Conservation (phyloP, 2,113 vertebrate genomes). For the Rynchops niger region DNA sequence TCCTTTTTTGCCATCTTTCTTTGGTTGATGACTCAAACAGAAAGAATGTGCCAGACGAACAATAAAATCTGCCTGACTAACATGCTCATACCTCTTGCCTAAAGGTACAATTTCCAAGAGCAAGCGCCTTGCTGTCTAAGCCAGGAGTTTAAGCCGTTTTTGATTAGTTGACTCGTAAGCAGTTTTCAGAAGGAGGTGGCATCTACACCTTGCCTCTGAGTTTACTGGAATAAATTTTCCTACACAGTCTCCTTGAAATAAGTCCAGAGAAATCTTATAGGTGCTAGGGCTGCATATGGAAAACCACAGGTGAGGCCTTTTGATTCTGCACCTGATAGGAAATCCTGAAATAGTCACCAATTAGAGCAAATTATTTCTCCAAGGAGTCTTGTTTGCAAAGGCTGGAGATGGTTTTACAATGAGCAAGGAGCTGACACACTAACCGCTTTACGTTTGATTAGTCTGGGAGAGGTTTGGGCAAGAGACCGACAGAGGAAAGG, state of each 20-base stretch:
- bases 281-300: not conserved
- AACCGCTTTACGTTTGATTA: not conserved
- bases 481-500: not conserved
- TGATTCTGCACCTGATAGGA: not conserved
- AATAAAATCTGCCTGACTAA: constrained; percentile 53
- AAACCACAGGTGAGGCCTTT: not conserved
- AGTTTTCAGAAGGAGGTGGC: constrained; percentile 2
- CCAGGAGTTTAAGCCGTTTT: constrained; percentile 23
- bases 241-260: not conserved
- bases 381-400: not conserved
- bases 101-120: constrained; percentile 43
- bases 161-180: not conserved
- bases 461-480: not conserved
- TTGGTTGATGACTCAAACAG: constrained; percentile 18
- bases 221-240: not conserved
- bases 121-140: constrained; percentile 39
- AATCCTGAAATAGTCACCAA: not conserved
- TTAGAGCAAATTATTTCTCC: constrained; percentile 8
- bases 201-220: not conserved
- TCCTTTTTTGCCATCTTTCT: not conserved
- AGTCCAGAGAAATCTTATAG: not conserved
- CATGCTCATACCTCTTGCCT: constrained; percentile 27
- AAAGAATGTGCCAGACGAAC: not conserved
- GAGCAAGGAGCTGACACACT: not conserved
- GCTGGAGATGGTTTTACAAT: not conserved